Evolutionary conservation across 2,888 invertebrate species (phyloP).

Genomic region (Hartigia nigra): DNA sequence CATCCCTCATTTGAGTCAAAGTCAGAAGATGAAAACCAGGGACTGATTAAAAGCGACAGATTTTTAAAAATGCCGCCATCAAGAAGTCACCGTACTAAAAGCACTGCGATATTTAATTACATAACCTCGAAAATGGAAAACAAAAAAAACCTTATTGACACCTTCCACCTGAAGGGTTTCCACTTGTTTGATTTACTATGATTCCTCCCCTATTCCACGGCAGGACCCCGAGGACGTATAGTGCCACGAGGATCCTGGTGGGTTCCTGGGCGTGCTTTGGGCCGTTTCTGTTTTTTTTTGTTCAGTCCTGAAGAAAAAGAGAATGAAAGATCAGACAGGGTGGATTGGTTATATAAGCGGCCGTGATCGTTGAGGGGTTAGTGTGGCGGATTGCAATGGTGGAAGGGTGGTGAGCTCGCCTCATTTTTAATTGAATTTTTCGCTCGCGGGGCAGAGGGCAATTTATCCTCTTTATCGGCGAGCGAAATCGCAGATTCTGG

Average conservation of each 20-base stretch:
- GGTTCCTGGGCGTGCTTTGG: not conserved
- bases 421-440: constrained; percentile 50
- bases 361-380: not conserved
- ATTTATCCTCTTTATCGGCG: constrained; percentile 41
- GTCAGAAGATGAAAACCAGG: constrained; percentile 1
- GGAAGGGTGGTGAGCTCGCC: constrained; percentile 6
- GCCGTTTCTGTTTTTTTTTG: not conserved
- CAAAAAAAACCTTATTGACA: not conserved
- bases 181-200: not conserved
- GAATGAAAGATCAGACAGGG: not conserved
- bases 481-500: constrained; percentile 29
- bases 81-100: not conserved
- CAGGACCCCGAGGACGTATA: not conserved
- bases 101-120: not conserved
- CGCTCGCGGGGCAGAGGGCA: constrained; percentile 39
- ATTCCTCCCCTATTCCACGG: not conserved
- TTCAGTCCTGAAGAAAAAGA: not conserved
- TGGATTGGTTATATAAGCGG: not conserved
- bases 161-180: not conserved
- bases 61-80: not conserved
- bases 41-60: constrained; percentile 19
- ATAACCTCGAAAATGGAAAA: not conserved
- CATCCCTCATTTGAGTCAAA: not conserved
- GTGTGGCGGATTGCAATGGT: not conserved
- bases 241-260: no score